Evolutionary conservation across 2,888 invertebrate genomes (phyloP).

Genomic region (Scelioninae gen. 2): DNA sequence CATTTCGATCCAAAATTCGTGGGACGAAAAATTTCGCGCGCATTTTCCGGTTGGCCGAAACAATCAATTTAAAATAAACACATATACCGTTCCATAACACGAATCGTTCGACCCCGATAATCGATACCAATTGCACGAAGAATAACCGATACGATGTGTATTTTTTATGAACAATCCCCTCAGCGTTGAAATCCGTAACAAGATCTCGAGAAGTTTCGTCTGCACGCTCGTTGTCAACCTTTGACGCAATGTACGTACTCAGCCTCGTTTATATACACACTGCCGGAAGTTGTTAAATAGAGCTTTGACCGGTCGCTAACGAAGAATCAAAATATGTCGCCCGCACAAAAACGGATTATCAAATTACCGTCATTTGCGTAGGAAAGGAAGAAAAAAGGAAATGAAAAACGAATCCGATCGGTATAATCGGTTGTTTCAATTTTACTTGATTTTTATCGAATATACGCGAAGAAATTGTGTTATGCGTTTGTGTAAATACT

Average conservation of each 20-base stretch:
- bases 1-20: too few species aligned
- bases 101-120: background rate
- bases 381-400: too few species aligned
- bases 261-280: background rate
- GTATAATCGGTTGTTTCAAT: too few species aligned
- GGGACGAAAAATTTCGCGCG: too few species aligned
- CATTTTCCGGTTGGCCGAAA: too few species aligned
- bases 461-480: too few species aligned
- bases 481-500: too few species aligned
- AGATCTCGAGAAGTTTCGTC: slow-evolving; percentile 7
- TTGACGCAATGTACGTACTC: background rate
- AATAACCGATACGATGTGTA: background rate
- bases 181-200: background rate
- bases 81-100: too few species aligned
- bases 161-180: background rate
- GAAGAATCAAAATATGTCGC: background rate
- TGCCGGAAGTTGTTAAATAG: slow-evolving; percentile 2
- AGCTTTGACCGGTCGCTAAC: slow-evolving; percentile 8
- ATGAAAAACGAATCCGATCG: too few species aligned
- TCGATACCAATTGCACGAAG: background rate
- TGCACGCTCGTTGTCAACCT: background rate
- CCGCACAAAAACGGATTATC: slow-evolving; percentile 8
- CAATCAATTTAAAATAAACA: too few species aligned
- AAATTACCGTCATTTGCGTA: too few species aligned
- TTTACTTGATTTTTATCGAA: too few species aligned